These are phyloP conservation scores for Octomys mimax DNA, from an alignment of 2,797 vertebrate genomes.

Conservation along the genomic window DNA sequence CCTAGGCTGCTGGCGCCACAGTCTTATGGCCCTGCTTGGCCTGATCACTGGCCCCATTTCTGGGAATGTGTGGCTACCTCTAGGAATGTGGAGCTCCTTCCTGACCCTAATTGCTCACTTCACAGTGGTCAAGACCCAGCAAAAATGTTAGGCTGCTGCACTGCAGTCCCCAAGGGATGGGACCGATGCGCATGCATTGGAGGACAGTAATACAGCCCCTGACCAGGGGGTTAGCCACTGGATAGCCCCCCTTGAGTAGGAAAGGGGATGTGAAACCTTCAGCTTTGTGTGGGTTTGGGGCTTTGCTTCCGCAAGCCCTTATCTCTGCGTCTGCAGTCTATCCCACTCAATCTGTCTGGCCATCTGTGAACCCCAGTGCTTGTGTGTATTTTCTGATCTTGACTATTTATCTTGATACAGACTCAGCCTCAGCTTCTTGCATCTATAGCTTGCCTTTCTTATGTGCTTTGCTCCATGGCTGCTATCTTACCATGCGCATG, in stretches of 20 bases:
- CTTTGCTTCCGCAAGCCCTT: slow-evolving; percentile 72
- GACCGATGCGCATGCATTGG: not conserved
- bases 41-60: slow-evolving; percentile 58
- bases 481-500: not conserved
- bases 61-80: slow-evolving; percentile 35
- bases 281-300: slow-evolving; percentile 58
- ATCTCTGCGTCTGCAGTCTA: slow-evolving; percentile 74
- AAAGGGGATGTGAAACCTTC: slow-evolving; percentile 83
- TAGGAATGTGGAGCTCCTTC: not conserved
- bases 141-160: not conserved
- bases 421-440: slow-evolving; percentile 39
- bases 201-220: not conserved
- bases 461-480: slow-evolving; percentile 32
- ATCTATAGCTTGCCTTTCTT: not conserved
- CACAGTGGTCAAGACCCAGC: slow-evolving; percentile 52
- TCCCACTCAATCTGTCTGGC: slow-evolving; percentile 71
- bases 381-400: slow-evolving; percentile 73
- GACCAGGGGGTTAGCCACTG: slow-evolving; percentile 31
- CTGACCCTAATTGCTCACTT: not conserved
- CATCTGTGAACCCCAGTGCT: slow-evolving; percentile 81
- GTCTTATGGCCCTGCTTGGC: not conserved
- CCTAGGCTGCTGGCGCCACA: not conserved
- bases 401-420: slow-evolving; percentile 60
- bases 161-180: not conserved
- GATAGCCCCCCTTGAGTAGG: slow-evolving; percentile 49